phyloP scores from a whole-genome alignment of 1,140 invertebrate species.

The Drosophila bocqueti region DNA sequence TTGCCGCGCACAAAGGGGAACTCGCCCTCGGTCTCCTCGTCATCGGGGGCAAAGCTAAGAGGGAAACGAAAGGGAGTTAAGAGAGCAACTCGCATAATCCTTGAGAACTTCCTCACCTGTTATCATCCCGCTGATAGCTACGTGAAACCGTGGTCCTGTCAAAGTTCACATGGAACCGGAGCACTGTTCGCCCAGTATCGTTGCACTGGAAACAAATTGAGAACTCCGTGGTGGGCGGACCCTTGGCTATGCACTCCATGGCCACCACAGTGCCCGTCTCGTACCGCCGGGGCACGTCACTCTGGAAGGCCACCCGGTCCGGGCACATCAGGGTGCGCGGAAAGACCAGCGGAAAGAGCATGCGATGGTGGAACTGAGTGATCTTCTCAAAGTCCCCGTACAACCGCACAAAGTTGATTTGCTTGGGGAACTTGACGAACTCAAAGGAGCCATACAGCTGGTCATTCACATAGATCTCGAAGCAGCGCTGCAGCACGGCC shows the following conservation, averaged over 20 bases:
- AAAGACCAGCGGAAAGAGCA: conserved; percentile 80
- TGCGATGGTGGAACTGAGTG: conserved; percentile 82
- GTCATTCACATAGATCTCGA: conserved; percentile 83
- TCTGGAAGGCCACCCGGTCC: conserved; percentile 79
- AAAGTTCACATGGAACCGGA: conserved; percentile 81
- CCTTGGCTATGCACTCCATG: conserved; percentile 83
- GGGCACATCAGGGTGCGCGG: conserved; percentile 71
- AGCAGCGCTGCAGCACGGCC: conserved; percentile 79
- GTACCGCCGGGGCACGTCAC: conserved; percentile 77
- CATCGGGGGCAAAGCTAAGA: conserved; percentile 67
- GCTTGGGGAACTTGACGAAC: conserved; percentile 81
- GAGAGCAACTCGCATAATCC: background rate
- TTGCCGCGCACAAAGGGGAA: conserved; percentile 82
- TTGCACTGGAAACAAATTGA: conserved; percentile 84
- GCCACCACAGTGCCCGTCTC: conserved; percentile 81
- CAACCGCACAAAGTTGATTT: conserved; percentile 77
- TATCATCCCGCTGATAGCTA: conserved; percentile 74
- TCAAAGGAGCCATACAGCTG: conserved; percentile 81
- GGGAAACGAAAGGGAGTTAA: background rate
- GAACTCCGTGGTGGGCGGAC: conserved; percentile 77
- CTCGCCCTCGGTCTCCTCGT: conserved; percentile 83
- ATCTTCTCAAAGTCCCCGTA: conserved; percentile 83
- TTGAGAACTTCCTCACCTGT: conserved; percentile 45
- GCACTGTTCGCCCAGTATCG: conserved; percentile 73
- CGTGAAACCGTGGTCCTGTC: conserved; percentile 74